Percentiles rank a stretch among this genome's conserved stretches.
These are phyloP conservation scores for Etia nguti DNA, from an alignment of 2,113 vertebrate species.

Conservation along the genomic window DNA sequence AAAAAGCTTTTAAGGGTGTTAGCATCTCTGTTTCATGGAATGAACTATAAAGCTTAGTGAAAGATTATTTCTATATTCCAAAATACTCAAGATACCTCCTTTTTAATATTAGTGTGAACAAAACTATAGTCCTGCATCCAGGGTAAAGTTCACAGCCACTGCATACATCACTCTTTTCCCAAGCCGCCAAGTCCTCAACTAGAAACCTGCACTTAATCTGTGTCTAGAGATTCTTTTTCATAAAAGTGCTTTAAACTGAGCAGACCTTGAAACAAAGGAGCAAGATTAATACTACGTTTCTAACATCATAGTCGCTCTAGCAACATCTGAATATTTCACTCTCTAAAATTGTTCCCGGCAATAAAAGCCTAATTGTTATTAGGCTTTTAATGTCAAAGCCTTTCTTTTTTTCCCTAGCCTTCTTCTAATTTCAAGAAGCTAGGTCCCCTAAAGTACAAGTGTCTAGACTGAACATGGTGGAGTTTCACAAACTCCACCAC, in stretches of 20 bases:
- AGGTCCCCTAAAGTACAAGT: neutral
- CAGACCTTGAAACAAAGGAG: neutral
- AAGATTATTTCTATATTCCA: neutral
- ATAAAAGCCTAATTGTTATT: neutral
- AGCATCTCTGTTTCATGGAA: too few relatives aligned
- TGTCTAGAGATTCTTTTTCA: neutral
- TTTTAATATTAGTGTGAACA: neutral
- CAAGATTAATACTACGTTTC: neutral
- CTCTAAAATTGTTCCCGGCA: neutral
- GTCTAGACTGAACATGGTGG: neutral
- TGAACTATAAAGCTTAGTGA: neutral
- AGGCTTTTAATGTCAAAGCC: neutral
- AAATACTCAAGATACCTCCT: neutral
- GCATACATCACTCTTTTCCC: neutral
- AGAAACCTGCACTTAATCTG: neutral
- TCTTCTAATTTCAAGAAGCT: neutral
- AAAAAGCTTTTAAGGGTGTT: neutral
- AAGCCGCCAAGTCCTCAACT: neutral
- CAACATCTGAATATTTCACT: neutral
- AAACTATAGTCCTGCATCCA: neutral
- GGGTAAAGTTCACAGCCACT: neutral
- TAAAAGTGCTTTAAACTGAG: neutral
- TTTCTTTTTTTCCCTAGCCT: neutral
- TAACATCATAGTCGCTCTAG: neutral
- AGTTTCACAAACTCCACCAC: neutral